phyloP scores from a whole-genome alignment of 2,113 vertebrate genomes.

The Xiphorhynchus elegans region DNA sequence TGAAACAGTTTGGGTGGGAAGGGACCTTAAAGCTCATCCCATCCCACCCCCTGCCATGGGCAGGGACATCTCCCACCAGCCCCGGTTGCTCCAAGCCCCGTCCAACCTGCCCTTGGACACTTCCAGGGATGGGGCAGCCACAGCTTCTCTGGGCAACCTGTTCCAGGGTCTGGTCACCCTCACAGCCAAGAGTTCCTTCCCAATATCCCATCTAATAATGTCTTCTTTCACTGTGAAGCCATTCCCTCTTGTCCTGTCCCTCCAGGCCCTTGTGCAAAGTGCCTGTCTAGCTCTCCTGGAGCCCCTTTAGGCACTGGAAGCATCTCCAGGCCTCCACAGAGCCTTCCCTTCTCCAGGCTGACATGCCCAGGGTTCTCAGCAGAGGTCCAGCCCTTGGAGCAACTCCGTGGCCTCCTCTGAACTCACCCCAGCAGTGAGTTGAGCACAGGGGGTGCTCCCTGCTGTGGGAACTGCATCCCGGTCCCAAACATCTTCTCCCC shows the following conservation, averaged over 20 bases:
- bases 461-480: rapidly evolving
- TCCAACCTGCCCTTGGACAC: not conserved
- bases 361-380: not conserved
- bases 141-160: not conserved
- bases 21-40: rapidly evolving
- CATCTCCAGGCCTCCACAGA: not conserved
- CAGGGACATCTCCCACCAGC: not conserved
- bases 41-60: not conserved
- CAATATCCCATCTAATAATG: not conserved
- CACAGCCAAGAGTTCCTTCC: not conserved
- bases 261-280: not conserved
- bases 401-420: rapidly evolving
- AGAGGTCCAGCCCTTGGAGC: not conserved
- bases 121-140: not conserved
- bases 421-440: not conserved
- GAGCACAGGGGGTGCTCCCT: not conserved
- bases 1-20: not conserved
- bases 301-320: not conserved
- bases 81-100: not conserved
- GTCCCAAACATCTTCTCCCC: not conserved
- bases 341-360: not conserved
- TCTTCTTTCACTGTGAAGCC: not conserved
- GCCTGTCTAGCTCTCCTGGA: not conserved
- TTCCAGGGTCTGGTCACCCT: not conserved
- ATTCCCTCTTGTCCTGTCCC: not conserved